Percentiles rank a stretch among this genome's conserved stretches.
These are phyloP conservation scores for Operophtera brumata DNA, from an alignment of 2,888 invertebrate species.

Conservation along the genomic window DNA sequence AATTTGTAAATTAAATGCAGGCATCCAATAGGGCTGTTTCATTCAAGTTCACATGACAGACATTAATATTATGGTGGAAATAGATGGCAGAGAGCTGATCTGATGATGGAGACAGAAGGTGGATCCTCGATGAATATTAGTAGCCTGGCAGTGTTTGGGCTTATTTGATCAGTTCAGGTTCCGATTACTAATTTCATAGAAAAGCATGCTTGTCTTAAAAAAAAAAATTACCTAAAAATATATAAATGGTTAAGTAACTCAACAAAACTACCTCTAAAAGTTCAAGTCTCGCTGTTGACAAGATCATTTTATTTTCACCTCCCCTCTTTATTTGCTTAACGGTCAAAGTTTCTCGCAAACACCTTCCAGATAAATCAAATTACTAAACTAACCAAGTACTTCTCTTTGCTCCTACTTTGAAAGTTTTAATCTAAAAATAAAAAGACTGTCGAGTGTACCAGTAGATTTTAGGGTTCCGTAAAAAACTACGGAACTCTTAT, in stretches of 20 bases:
- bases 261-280: conserved; percentile 7
- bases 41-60: too few relatives aligned
- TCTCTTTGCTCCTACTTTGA: conserved; percentile 11
- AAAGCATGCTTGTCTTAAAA: too few relatives aligned
- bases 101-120: too few relatives aligned
- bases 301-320: conserved; percentile 30
- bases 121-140: too few relatives aligned
- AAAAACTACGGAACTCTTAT: not conserved
- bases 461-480: not conserved
- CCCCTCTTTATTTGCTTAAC: conserved; percentile 35
- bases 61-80: too few relatives aligned
- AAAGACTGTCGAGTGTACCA: not conserved
- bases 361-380: conserved; percentile 35
- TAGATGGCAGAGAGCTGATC: too few relatives aligned
- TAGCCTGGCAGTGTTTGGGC: too few relatives aligned
- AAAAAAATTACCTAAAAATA: too few relatives aligned
- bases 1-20: too few relatives aligned
- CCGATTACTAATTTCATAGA: too few relatives aligned
- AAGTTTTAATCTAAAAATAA: conserved; percentile 9
- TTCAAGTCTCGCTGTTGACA: conserved; percentile 14
- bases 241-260: not conserved
- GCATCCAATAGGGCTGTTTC: too few relatives aligned
- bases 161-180: too few relatives aligned
- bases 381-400: conserved; percentile 21
- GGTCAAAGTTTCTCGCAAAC: conserved; percentile 36